phyloP scores from a whole-genome alignment of 2,888 invertebrate genomes.

The Plusia festucae region DNA sequence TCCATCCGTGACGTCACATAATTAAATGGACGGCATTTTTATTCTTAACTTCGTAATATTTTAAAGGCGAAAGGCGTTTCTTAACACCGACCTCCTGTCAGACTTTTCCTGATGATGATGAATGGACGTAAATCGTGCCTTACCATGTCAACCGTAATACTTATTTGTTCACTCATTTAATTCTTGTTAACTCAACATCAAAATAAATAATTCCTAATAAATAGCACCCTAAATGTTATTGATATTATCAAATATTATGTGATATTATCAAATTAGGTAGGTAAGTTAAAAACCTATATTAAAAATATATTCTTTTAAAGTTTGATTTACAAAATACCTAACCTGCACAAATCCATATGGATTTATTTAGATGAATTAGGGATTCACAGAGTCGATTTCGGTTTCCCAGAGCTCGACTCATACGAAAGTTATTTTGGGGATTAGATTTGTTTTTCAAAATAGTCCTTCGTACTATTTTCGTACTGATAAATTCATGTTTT shows the following conservation, averaged over 20 bases:
- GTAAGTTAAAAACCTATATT: no score
- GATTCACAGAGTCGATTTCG: no score
- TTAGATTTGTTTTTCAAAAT: no score
- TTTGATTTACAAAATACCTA: no score
- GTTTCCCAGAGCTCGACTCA: no score
- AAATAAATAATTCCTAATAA: not conserved
- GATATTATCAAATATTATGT: not conserved
- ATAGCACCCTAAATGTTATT: not conserved
- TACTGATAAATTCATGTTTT: no score
- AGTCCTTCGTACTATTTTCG: no score
- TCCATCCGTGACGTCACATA: not conserved
- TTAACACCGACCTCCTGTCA: constrained; percentile 17
- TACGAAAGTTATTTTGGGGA: no score
- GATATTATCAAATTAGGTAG: not conserved
- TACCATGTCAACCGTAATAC: not conserved
- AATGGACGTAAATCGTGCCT: not conserved
- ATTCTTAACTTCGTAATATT: not conserved
- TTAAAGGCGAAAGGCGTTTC: constrained; percentile 9
- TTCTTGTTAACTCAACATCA: not conserved
- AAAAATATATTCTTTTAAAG: no score
- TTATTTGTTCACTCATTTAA: not conserved
- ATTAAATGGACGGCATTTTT: not conserved
- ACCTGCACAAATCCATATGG: no score
- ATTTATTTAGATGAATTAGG: no score
- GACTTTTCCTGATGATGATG: constrained; percentile 20